These are phyloP conservation scores for Dendropsophus ebraccatus DNA, from an alignment of 2,113 vertebrate genomes.

Conservation along the genomic window DNA sequence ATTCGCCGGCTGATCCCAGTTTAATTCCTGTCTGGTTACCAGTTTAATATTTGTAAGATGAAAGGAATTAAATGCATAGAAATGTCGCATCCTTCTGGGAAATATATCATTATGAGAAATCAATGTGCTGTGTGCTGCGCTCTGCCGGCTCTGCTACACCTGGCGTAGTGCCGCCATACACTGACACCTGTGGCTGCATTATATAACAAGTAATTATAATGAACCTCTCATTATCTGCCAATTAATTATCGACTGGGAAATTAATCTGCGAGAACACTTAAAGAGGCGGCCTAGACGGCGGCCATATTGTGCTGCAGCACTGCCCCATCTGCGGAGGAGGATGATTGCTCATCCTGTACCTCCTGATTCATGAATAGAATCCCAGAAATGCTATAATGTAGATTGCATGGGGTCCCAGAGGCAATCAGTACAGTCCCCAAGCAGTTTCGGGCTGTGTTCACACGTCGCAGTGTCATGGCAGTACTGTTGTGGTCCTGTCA, in stretches of 20 bases:
- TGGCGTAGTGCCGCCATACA: neutral
- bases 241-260: neutral
- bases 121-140: too few relatives aligned
- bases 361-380: too few relatives aligned
- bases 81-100: slow-evolving; percentile 19
- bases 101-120: neutral
- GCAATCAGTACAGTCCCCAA: too few relatives aligned
- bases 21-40: slow-evolving; percentile 33
- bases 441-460: too few relatives aligned
- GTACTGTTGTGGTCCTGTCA: too few relatives aligned
- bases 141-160: neutral
- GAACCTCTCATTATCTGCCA: neutral
- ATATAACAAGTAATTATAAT: neutral
- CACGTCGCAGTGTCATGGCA: too few relatives aligned
- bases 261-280: neutral
- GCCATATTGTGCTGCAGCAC: too few relatives aligned
- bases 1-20: slow-evolving; percentile 8
- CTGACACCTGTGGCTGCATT: neutral
- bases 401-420: too few relatives aligned
- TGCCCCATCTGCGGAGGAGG: too few relatives aligned
- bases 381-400: too few relatives aligned
- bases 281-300: too few relatives aligned
- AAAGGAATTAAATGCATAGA: slow-evolving; percentile 24
- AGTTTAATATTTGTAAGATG: slow-evolving; percentile 30
- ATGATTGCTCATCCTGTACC: too few relatives aligned